Conservation (phyloP, 2,797 vertebrate genomes). For the Tadarida brasiliensis region DNA sequence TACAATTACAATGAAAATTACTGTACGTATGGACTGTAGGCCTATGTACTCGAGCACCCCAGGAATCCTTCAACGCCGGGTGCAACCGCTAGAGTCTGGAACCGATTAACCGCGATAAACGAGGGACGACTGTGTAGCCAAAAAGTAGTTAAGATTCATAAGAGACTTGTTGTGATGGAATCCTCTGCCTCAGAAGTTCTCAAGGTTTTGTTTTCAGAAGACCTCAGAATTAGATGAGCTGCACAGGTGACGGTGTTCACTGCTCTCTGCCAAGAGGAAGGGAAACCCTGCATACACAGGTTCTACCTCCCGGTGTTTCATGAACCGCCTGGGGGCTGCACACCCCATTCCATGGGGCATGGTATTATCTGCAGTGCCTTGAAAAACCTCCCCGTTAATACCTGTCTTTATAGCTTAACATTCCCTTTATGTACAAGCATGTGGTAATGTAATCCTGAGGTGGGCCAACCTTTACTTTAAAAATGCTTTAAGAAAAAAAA, state of each 20-base stretch:
- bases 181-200: not conserved
- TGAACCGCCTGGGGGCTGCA: not conserved
- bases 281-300: not conserved
- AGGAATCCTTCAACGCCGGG: too few relatives aligned
- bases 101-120: too few relatives aligned
- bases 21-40: too few relatives aligned
- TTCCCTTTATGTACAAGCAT: not conserved
- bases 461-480: constrained; percentile 56
- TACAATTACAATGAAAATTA: too few relatives aligned
- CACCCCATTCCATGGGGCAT: not conserved
- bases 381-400: constrained; percentile 28
- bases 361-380: constrained; percentile 6
- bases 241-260: not conserved
- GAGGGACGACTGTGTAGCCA: not conserved
- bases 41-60: too few relatives aligned
- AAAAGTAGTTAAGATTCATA: not conserved
- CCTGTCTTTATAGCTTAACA: constrained; percentile 30
- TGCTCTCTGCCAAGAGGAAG: not conserved
- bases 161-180: not conserved
- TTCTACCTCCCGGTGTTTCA: not conserved
- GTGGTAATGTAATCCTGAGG: not conserved
- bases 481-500: constrained; percentile 41
- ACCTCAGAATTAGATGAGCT: not conserved
- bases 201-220: constrained; percentile 31
- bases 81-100: too few relatives aligned